These are phyloP conservation scores for Amphipoea oculea DNA, from an alignment of 2,888 invertebrate genomes.

Conservation along the genomic window DNA sequence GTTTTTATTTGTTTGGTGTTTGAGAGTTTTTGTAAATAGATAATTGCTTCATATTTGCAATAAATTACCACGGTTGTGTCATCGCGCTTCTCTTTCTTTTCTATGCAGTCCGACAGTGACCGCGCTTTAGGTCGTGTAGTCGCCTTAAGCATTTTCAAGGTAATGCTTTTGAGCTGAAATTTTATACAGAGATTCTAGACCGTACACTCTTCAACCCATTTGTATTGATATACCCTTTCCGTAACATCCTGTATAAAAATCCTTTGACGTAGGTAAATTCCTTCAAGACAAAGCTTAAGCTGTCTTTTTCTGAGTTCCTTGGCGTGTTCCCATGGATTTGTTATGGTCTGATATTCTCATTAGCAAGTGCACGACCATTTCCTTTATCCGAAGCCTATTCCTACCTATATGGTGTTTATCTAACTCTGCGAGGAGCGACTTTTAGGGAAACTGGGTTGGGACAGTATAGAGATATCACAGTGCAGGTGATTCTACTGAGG, in stretches of 20 bases:
- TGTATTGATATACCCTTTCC: too few relatives aligned
- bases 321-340: constrained; percentile 38
- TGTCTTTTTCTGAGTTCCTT: not conserved
- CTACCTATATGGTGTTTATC: constrained; percentile 52
- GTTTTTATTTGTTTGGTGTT: too few relatives aligned
- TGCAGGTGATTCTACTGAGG: constrained; percentile 33
- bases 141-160: too few relatives aligned
- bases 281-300: not conserved
- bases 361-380: constrained; percentile 48
- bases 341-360: constrained; percentile 57
- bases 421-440: constrained; percentile 28
- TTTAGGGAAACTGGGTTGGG: constrained; percentile 56
- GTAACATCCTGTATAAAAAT: not conserved
- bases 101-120: too few relatives aligned
- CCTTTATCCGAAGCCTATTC: constrained; percentile 41
- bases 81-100: too few relatives aligned
- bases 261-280: not conserved
- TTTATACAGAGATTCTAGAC: too few relatives aligned
- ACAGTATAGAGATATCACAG: constrained; percentile 44
- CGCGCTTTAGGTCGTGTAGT: too few relatives aligned
- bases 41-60: too few relatives aligned
- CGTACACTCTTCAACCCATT: too few relatives aligned
- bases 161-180: too few relatives aligned
- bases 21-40: too few relatives aligned
- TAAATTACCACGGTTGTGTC: too few relatives aligned